A percentile compares a stretch with the other conserved stretches of the same genome.
Evolutionary conservation across 2,888 invertebrate species (phyloP).

Genomic region (Tiliacea aurago): DNA sequence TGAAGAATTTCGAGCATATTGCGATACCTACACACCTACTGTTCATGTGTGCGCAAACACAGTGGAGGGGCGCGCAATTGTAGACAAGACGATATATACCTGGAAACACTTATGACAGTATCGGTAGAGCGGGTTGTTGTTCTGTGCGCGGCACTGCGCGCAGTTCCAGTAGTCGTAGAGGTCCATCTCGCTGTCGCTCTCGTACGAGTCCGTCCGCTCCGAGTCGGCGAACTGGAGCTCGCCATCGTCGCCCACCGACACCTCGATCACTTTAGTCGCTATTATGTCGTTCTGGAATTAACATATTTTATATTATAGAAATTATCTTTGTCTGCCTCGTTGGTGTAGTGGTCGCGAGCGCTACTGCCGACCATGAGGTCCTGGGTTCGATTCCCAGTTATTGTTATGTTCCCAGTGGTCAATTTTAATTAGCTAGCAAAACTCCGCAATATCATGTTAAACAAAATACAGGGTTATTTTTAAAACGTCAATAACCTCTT

Average conservation of each 20-base stretch:
- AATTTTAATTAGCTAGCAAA: no score
- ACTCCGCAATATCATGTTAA: no score
- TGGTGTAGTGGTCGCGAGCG: not conserved
- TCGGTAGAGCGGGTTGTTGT: conserved; percentile 92
- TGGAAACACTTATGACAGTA: conserved; percentile 94
- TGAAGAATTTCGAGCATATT: not conserved
- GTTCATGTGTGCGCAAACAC: not conserved
- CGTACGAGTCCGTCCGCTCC: conserved; percentile 80
- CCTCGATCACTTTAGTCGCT: conserved; percentile 82
- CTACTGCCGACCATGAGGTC: no score
- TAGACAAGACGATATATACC: conserved; percentile 78
- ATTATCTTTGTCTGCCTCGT: not conserved
- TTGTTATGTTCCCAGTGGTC: no score
- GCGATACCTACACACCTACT: not conserved
- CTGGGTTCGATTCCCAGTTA: no score
- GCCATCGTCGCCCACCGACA: conserved; percentile 81
- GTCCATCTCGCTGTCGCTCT: conserved; percentile 88
- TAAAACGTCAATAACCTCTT: no score
- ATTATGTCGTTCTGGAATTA: conserved; percentile 85
- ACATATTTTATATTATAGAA: not conserved
- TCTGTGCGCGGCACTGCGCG: conserved; percentile 91
- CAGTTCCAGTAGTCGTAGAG: conserved; percentile 92
- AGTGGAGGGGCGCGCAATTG: not conserved
- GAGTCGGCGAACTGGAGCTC: conserved; percentile 86
- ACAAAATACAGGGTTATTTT: no score